Percentiles rank a stretch among this genome's conserved stretches.
Conservation (phyloP, 2,797 vertebrate genomes). For the Rhinoraja longicauda region DNA sequence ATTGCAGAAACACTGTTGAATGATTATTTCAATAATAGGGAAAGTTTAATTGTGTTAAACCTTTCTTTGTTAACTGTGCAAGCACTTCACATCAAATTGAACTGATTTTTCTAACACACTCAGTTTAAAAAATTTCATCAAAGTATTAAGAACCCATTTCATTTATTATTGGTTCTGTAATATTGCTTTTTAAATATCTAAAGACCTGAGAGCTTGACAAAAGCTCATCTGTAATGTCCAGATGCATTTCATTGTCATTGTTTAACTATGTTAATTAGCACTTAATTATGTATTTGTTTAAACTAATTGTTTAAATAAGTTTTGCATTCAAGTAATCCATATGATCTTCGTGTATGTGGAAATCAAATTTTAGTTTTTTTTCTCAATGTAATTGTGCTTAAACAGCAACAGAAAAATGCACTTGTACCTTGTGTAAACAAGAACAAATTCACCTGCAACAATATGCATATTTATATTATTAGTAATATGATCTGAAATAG, state of each 20-base stretch:
- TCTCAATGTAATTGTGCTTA: neutral
- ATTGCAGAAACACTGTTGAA: neutral
- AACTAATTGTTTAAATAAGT: too few species aligned
- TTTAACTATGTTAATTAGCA: too few species aligned
- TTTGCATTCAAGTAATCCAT: neutral
- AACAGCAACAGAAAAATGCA: neutral
- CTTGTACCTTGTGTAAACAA: neutral
- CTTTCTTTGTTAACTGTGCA: neutral
- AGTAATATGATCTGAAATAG: neutral
- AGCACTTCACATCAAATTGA: neutral
- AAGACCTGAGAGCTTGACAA: neutral
- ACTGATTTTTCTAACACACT: neutral
- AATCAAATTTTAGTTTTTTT: neutral
- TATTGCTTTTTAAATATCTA: neutral
- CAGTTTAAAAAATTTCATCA: neutral
- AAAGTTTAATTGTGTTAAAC: too few species aligned
- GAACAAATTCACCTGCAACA: neutral
- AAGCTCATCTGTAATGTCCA: neutral
- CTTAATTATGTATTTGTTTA: too few species aligned
- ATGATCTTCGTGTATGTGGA: neutral
- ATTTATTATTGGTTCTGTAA: neutral
- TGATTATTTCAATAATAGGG: neutral
- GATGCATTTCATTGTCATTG: neutral
- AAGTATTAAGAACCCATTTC: neutral
- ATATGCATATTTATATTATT: neutral